Evolutionary conservation across 2,888 invertebrate genomes (phyloP), one percentile per base, ranked within the genome.

Genomic region (Eustalomyia histrio): DNA sequence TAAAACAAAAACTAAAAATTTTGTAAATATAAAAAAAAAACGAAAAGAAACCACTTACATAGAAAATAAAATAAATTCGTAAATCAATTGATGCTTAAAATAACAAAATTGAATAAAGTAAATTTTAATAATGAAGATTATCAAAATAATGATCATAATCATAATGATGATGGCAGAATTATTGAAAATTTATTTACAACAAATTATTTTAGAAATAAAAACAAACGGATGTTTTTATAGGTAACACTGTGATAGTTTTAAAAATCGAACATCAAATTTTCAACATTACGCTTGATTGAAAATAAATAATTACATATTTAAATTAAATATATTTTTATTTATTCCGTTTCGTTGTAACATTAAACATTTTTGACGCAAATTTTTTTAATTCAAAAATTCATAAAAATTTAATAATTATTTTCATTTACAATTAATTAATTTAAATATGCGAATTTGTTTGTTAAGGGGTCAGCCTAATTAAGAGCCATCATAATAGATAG

Each of bases 281-380:
- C 10, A 9, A 52, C 18, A 58, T 39, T 57, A 78, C 21, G 76
- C 71, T 78, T 78, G 76, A 78, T 78, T 78, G 64, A 78, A 78
- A 58, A 78, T 78, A 72, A 78, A 52, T 71, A 65, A 72, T 72
- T 78, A 78, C 72, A 60, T 71, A 65, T 65, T 72, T 78, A 78
- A 72, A 60, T 43, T 57, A 21, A 35, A 14, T 21, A 21, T 39
- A 12, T 39, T 39, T 12, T 12, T 4, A 39, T 4, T 39, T 39
- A 39, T 39, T 14, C 2, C 14, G 14, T 39, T 39, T 39, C 14
- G 14, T 39, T 39, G 9, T 39, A 12, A 6, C 4, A 39, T 39
- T 39, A 12, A 14, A 12, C 9, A 12, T 12, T 12, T 6, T 78
- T 72, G 76, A 78, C 71, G 71, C 65, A 71, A 76, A 65, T 18